A percentile compares a stretch with the other conserved stretches of the same genome.
phyloP scores from a whole-genome alignment of 2,888 invertebrate species.

The Choristoneura rosaceana region DNA sequence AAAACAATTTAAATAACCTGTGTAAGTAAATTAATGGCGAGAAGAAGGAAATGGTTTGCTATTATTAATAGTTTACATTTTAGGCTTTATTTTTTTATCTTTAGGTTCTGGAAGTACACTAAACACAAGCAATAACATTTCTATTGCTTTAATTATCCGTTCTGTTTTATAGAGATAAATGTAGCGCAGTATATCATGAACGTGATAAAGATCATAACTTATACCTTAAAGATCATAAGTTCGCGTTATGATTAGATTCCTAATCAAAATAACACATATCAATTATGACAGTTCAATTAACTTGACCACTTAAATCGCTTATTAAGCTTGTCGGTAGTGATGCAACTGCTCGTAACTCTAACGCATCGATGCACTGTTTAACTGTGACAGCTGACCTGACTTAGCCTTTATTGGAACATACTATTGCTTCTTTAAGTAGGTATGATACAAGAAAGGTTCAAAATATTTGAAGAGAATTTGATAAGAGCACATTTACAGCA shows the following conservation, averaged over 20 bases:
- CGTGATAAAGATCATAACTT: neutral
- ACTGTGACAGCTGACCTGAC: slow-evolving; percentile 15
- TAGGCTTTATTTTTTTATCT: too few relatives aligned
- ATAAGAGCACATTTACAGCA: neutral
- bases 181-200: neutral
- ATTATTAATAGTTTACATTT: too few relatives aligned
- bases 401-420: neutral
- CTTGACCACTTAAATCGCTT: neutral
- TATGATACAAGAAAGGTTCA: neutral
- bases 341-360: slow-evolving; percentile 17
- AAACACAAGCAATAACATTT: too few relatives aligned
- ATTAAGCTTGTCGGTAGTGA: slow-evolving; percentile 15
- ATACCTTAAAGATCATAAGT: neutral
- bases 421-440: neutral
- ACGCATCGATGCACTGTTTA: slow-evolving; percentile 26
- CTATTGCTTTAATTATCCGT: too few relatives aligned
- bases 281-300: slow-evolving; percentile 14
- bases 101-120: too few relatives aligned
- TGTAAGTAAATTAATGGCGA: too few relatives aligned
- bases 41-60: too few relatives aligned
- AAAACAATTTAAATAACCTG: too few relatives aligned
- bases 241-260: slow-evolving; percentile 1
- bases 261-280: slow-evolving; percentile 10
- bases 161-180: neutral
- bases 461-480: neutral